Conservation (phyloP, 37 sponge, comb jelly and placozoan species). For the Halisarca cf. caerulea region DNA sequence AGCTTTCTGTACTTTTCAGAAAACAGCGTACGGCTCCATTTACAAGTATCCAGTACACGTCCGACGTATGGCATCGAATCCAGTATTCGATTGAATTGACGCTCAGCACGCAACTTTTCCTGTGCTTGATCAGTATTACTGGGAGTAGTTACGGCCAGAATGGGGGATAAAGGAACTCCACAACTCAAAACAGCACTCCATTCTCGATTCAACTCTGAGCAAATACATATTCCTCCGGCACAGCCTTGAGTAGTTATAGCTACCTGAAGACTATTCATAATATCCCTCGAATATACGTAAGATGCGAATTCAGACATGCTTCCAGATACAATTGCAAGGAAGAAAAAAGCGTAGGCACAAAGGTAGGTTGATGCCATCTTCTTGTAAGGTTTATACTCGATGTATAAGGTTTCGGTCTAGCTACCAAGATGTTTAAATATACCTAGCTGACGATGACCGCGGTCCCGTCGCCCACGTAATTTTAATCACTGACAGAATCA, state of each 20-base stretch:
- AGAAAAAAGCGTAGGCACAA: too few relatives aligned
- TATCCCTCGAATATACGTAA: background rate
- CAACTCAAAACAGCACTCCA: background rate
- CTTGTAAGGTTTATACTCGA: too few relatives aligned
- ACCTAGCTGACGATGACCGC: too few relatives aligned
- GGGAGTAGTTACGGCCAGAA: background rate
- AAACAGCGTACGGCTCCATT: background rate
- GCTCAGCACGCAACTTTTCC: background rate
- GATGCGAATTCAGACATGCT: background rate
- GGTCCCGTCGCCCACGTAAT: too few relatives aligned
- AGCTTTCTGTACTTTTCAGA: background rate
- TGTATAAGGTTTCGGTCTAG: too few relatives aligned
- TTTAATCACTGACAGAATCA: too few relatives aligned
- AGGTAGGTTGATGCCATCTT: too few relatives aligned
- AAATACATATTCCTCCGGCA: background rate
- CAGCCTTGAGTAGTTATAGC: background rate
- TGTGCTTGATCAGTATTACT: background rate
- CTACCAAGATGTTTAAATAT: too few relatives aligned
- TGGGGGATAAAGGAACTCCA: background rate
- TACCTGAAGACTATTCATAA: background rate
- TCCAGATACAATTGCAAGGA: too few relatives aligned
- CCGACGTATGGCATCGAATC: slow-evolving; percentile 15
- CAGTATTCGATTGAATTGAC: background rate
- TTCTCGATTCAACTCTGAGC: background rate
- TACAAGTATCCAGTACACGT: background rate